These are phyloP conservation scores for Phanerotoma sp. DNA, from an alignment of 2,888 invertebrate genomes.

Conservation along the genomic window DNA sequence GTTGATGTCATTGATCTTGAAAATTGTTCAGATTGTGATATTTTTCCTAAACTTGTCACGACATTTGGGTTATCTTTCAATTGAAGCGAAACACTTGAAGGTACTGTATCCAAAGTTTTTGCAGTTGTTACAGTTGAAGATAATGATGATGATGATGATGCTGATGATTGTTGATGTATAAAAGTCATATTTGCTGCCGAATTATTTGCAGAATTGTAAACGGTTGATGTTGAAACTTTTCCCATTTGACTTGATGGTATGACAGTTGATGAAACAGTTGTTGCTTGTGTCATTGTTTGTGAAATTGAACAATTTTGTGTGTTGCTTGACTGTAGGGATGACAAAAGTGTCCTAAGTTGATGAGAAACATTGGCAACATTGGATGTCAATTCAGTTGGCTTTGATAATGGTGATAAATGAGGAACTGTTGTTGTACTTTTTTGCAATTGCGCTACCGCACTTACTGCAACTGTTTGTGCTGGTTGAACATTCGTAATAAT, in stretches of 20 bases:
- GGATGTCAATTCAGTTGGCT: slow-evolving; percentile 71
- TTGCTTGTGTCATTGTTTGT: slow-evolving; percentile 56
- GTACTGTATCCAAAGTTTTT: too few relatives aligned
- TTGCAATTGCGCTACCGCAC: slow-evolving; percentile 48
- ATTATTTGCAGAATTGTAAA: slow-evolving; percentile 38
- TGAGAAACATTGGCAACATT: slow-evolving; percentile 73
- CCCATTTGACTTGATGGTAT: slow-evolving; percentile 55
- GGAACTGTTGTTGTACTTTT: slow-evolving; percentile 61
- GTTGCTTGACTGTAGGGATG: slow-evolving; percentile 64
- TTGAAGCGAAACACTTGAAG: too few relatives aligned
- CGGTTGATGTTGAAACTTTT: slow-evolving; percentile 41
- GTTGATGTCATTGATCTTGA: slow-evolving; percentile 49
- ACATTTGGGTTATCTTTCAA: slow-evolving; percentile 40
- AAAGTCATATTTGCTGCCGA: slow-evolving; percentile 33
- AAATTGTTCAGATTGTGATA: slow-evolving; percentile 57
- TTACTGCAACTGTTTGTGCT: slow-evolving; percentile 42
- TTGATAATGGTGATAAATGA: slow-evolving; percentile 71
- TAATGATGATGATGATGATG: too few relatives aligned
- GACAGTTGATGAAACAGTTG: slow-evolving; percentile 60
- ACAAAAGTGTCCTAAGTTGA: slow-evolving; percentile 68
- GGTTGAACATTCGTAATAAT: slow-evolving; percentile 25
- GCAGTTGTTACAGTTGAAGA: too few relatives aligned
- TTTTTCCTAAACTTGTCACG: slow-evolving; percentile 35
- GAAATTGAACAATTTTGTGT: slow-evolving; percentile 57
- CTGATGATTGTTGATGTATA: slow-evolving; percentile 38